Conservation (phyloP, 2,797 vertebrate genomes). For the Melanotaenia trifasciata region DNA sequence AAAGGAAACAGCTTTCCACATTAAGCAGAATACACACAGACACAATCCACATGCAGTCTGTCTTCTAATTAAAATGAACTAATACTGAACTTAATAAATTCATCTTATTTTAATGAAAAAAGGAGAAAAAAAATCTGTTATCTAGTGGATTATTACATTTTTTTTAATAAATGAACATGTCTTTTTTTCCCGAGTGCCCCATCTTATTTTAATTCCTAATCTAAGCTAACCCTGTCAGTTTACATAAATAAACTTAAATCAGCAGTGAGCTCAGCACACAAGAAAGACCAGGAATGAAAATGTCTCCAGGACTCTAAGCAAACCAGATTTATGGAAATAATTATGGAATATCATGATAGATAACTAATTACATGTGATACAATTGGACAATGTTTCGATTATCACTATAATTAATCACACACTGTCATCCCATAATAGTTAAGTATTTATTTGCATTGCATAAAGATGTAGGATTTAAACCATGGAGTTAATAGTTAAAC, state of each 20-base stretch:
- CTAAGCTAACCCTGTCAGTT: not conserved
- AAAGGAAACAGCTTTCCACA: too few relatives aligned
- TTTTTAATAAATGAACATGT: not conserved
- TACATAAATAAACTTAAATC: constrained; percentile 7
- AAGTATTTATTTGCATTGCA: not conserved
- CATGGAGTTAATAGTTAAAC: too few relatives aligned
- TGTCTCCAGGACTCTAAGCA: not conserved
- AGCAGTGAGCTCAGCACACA: not conserved
- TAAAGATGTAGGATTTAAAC: too few relatives aligned
- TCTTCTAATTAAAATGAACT: not conserved
- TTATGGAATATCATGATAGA: not conserved
- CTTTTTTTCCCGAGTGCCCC: not conserved
- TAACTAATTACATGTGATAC: not conserved
- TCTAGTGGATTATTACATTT: not conserved
- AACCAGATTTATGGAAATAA: constrained; percentile 1
- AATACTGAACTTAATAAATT: not conserved
- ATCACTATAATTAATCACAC: not conserved
- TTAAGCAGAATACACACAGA: too few relatives aligned
- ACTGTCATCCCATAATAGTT: too few relatives aligned
- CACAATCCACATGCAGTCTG: too few relatives aligned
- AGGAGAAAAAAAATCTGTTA: too few relatives aligned
- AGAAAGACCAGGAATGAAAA: constrained; percentile 8
- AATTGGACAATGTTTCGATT: not conserved
- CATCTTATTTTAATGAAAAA: too few relatives aligned
- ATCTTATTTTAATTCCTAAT: not conserved